phyloP scores from a whole-genome alignment of 2,888 invertebrate genomes.

The Idaea biselata region DNA sequence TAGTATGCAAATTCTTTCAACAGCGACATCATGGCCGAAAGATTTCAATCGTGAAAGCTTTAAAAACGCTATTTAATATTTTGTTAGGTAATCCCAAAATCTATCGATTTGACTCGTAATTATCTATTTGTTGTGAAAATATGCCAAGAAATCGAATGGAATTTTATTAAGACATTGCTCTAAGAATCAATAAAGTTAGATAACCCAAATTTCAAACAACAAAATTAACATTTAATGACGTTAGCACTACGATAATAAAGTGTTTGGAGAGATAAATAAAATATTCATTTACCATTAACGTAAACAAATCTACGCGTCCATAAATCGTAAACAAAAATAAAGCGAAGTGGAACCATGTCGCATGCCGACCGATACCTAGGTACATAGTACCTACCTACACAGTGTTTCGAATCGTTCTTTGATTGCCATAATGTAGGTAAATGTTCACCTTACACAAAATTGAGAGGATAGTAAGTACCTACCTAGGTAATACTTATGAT shows the following conservation, averaged over 20 bases:
- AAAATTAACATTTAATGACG: constrained; percentile 1
- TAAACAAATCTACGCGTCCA: background rate
- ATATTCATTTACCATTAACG: background rate
- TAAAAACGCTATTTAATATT: background rate
- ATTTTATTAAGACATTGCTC: background rate
- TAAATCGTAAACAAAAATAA: background rate
- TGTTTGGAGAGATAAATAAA: background rate
- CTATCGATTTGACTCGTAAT: background rate
- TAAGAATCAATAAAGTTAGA: background rate
- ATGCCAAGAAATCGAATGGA: background rate
- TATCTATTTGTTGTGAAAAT: background rate
- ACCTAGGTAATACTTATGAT: too few species aligned
- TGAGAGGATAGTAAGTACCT: too few species aligned
- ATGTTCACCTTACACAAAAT: too few species aligned
- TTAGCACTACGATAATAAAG: background rate
- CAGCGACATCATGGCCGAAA: too few species aligned
- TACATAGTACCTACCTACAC: too few species aligned
- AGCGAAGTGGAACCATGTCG: background rate
- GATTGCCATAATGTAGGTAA: too few species aligned
- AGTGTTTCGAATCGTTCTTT: too few species aligned
- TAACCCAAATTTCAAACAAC: background rate
- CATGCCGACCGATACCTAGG: too few species aligned
- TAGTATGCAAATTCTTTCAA: too few species aligned
- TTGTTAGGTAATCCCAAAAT: background rate
- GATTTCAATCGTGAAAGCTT: too few species aligned